Evolutionary conservation across 1,140 invertebrate species (phyloP).

Genomic region (Colletes gigas): DNA sequence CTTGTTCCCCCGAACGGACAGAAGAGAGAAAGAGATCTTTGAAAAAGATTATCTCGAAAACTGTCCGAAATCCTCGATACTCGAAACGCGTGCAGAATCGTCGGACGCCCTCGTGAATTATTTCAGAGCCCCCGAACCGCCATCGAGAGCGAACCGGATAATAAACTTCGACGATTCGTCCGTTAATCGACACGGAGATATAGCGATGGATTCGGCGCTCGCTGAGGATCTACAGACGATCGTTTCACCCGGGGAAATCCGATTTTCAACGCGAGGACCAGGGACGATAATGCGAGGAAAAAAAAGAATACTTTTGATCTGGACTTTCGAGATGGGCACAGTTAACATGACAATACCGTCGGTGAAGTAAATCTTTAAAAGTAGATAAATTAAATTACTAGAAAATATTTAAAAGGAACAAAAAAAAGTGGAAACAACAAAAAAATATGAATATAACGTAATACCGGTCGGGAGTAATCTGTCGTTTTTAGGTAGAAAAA

Average conservation of each 20-base stretch:
- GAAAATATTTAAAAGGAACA: conserved; percentile 10
- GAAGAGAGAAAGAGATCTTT: no score
- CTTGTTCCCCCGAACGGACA: no score
- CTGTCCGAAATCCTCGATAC: no score
- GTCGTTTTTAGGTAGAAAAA: background rate
- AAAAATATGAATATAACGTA: background rate
- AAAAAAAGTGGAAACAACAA: background rate
- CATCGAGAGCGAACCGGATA: no score
- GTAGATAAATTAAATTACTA: conserved; percentile 40
- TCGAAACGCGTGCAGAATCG: no score
- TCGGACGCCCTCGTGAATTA: background rate
- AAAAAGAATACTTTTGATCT: conserved; percentile 22
- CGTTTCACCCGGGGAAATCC: background rate
- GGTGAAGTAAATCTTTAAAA: conserved; percentile 15
- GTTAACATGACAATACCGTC: conserved; percentile 46
- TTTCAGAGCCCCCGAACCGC: no score
- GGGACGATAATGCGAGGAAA: background rate
- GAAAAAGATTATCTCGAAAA: no score
- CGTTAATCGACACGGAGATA: no score
- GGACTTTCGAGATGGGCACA: conserved; percentile 44
- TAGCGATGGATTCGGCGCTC: no score
- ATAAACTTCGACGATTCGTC: no score
- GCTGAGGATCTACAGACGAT: background rate
- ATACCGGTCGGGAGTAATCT: conserved; percentile 11
- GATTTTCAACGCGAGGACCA: conserved; percentile 15